These are phyloP conservation scores for Scaptomyza caliginosa DNA, from an alignment of 2,888 invertebrate species.

Conservation along the genomic window DNA sequence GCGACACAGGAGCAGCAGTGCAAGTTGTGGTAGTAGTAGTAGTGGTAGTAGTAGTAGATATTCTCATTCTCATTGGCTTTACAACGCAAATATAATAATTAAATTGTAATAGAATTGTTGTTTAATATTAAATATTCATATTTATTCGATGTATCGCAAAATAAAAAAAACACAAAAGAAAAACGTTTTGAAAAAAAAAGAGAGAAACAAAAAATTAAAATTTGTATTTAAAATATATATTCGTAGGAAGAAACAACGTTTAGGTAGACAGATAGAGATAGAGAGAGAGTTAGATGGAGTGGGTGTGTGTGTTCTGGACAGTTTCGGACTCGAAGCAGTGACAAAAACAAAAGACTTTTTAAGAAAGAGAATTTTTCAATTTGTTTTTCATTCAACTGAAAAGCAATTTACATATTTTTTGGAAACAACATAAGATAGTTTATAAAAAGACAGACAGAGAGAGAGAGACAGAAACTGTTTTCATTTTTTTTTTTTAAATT, in stretches of 20 bases:
- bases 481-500: background rate
- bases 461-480: constrained; percentile 6
- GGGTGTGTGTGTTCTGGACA: constrained; percentile 18
- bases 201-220: constrained; percentile 54
- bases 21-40: constrained; percentile 76
- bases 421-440: constrained; percentile 35
- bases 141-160: constrained; percentile 56
- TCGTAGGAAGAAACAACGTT: constrained; percentile 35
- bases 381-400: constrained; percentile 32
- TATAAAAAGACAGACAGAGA: constrained; percentile 12
- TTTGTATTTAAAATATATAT: constrained; percentile 32
- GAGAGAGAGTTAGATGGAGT: constrained; percentile 3
- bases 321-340: constrained; percentile 32
- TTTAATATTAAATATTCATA: constrained; percentile 54
- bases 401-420: constrained; percentile 46
- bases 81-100: constrained; percentile 82
- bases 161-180: constrained; percentile 58
- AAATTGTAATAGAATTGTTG: constrained; percentile 71
- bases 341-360: constrained; percentile 40
- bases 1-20: constrained; percentile 81
- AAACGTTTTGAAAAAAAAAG: constrained; percentile 49
- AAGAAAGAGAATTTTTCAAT: too few species aligned
- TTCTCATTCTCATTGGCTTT: constrained; percentile 84
- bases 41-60: constrained; percentile 82
- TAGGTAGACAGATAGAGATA: constrained; percentile 21